Conservation (phyloP, 2,113 vertebrate genomes). For the Xyliphius kryptos region DNA sequence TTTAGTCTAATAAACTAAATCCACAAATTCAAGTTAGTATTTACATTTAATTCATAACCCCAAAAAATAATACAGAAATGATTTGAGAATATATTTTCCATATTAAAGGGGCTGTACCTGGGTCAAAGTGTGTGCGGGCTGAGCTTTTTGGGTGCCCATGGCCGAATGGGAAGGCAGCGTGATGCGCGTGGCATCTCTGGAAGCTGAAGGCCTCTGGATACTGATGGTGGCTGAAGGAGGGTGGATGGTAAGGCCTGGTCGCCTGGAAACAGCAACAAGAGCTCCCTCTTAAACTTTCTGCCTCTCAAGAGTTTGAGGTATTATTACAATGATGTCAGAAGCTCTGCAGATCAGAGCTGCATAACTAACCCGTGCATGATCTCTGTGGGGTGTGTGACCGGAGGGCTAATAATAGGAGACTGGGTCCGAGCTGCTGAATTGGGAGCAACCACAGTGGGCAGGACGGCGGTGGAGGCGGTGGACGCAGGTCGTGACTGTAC, state of each 20-base stretch:
- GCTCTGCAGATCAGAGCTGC: too few species aligned
- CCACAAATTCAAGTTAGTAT: too few species aligned
- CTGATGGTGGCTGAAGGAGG: conserved; percentile 79
- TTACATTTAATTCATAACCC: too few species aligned
- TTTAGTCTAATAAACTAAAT: too few species aligned
- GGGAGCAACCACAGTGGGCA: conserved; percentile 88
- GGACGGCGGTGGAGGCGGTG: conserved; percentile 84
- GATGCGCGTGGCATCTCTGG: conserved; percentile 80
- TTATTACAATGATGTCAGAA: too few species aligned
- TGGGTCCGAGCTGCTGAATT: conserved; percentile 88
- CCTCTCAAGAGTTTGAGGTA: too few species aligned
- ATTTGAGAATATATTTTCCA: too few species aligned
- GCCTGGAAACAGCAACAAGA: conserved; percentile 54
- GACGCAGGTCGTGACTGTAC: conserved; percentile 82
- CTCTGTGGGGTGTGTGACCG: conserved; percentile 82
- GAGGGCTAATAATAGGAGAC: conserved; percentile 87
- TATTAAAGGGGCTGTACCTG: conserved; percentile 73
- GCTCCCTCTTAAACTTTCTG: too few species aligned
- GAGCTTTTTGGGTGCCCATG: conserved; percentile 79
- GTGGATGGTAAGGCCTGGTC: conserved; percentile 84
- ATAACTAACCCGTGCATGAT: conserved; percentile 82
- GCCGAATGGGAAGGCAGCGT: conserved; percentile 88
- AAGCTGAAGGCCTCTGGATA: conserved; percentile 82
- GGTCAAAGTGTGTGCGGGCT: conserved; percentile 84
- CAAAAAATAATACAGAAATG: too few species aligned